Conservation (phyloP, 2,888 invertebrate genomes). For the Choristoneura rosaceana region DNA sequence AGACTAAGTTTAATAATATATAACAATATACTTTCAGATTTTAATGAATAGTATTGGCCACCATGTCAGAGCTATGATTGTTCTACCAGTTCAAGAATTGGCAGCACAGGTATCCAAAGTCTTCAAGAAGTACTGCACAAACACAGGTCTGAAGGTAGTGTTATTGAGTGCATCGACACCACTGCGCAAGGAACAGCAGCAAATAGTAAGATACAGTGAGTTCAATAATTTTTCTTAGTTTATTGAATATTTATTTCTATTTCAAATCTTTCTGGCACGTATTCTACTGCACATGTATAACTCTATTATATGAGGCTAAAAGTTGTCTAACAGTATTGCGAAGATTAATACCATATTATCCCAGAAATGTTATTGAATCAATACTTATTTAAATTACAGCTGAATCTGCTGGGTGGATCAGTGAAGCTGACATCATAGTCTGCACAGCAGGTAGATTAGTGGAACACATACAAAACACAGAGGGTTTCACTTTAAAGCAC, state of each 20-base stretch:
- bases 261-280: not conserved
- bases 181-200: conserved; percentile 88
- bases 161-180: conserved; percentile 89
- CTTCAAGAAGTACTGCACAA: conserved; percentile 89
- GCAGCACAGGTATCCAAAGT: conserved; percentile 95
- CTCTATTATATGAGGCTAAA: too few species aligned
- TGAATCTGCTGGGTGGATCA: conserved; percentile 84
- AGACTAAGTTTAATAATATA: not conserved
- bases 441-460: conserved; percentile 97
- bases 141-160: conserved; percentile 89
- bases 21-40: conserved; percentile 70
- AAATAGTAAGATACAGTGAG: conserved; percentile 83
- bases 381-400: conserved; percentile 69
- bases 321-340: too few species aligned
- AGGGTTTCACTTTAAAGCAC: conserved; percentile 90
- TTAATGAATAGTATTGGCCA: conserved; percentile 87
- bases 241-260: not conserved
- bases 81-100: conserved; percentile 96
- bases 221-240: conserved; percentile 20
- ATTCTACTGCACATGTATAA: conserved; percentile 8
- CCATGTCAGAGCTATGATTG: conserved; percentile 93
- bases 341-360: too few species aligned
- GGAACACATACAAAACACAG: conserved; percentile 94
- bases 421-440: conserved; percentile 93
- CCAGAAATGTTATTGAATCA: too few species aligned